Evolutionary conservation across 2,888 invertebrate species (phyloP).

Genomic region (Sinodicranocentrus sp.): DNA sequence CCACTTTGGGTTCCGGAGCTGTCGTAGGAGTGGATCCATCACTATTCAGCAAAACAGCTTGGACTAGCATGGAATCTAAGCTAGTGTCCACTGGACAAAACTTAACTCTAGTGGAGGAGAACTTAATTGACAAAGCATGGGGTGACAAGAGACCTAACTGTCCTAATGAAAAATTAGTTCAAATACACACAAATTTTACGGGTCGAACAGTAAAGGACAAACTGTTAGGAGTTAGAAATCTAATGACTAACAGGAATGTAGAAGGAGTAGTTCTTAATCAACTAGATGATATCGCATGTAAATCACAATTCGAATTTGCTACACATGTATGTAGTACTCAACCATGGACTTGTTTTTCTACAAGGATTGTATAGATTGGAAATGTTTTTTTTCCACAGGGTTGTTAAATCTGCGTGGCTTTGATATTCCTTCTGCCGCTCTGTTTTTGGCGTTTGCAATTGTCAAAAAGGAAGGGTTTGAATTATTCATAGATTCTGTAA

Average conservation of each 20-base stretch:
- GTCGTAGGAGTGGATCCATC: constrained; percentile 89
- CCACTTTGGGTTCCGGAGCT: constrained; percentile 83
- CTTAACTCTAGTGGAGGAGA: constrained; percentile 84
- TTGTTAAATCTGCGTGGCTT: constrained; percentile 91
- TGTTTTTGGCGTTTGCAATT: constrained; percentile 86
- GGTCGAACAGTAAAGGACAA: constrained; percentile 84
- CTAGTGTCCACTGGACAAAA: constrained; percentile 83
- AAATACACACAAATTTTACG: constrained; percentile 82
- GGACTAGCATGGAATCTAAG: constrained; percentile 82
- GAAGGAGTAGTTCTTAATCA: constrained; percentile 85
- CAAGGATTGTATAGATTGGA: background rate
- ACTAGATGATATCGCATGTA: constrained; percentile 92
- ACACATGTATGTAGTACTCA: no score
- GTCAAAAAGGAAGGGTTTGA: constrained; percentile 81
- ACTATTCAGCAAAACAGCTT: constrained; percentile 84
- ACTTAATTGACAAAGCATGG: constrained; percentile 87
- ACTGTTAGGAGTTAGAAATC: constrained; percentile 82
- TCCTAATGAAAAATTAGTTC: constrained; percentile 81
- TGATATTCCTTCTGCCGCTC: constrained; percentile 93
- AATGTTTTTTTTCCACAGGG: constrained; percentile 80
- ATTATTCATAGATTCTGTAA: constrained; percentile 84
- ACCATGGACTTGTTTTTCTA: no score
- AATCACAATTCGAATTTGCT: no score
- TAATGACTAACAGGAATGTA: constrained; percentile 85
- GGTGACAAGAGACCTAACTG: constrained; percentile 76